A percentile compares a stretch with the other conserved stretches of the same genome.
Conservation (phyloP, 1,140 invertebrate species). For the Diprion similis region DNA sequence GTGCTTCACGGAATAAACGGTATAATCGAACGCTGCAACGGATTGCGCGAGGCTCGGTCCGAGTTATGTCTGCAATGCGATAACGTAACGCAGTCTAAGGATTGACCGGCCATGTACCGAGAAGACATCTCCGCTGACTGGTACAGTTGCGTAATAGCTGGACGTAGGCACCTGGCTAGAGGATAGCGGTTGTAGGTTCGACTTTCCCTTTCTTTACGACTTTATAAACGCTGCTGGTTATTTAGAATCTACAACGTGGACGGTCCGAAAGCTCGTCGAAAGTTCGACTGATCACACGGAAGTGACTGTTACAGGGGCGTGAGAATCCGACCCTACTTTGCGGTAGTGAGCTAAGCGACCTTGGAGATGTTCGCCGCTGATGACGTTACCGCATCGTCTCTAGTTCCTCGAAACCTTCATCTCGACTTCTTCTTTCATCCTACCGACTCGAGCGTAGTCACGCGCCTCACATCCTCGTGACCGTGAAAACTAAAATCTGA, state of each 20-base stretch:
- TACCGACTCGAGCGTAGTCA: too few species aligned
- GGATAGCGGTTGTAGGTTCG: conserved; percentile 28
- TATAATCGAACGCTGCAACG: not conserved
- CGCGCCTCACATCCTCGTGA: too few species aligned
- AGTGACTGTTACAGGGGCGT: not conserved
- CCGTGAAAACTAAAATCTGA: too few species aligned
- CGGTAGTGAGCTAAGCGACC: too few species aligned
- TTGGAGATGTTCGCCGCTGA: too few species aligned
- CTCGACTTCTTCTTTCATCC: too few species aligned
- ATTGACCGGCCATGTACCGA: not conserved
- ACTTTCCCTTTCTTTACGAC: conserved; percentile 62
- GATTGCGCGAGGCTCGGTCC: too few species aligned
- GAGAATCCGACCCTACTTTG: too few species aligned
- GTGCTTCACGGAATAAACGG: not conserved
- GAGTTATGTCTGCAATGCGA: too few species aligned
- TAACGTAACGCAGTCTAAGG: too few species aligned
- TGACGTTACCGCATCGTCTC: too few species aligned
- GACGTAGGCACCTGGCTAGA: conserved; percentile 40
- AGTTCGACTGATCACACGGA: not conserved
- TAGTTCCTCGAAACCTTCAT: too few species aligned
- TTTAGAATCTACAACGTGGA: not conserved
- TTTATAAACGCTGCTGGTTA: conserved; percentile 36
- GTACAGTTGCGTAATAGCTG: conserved; percentile 14
- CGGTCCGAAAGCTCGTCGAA: not conserved
- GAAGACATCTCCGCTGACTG: conserved; percentile 27